Evolutionary conservation across 2,888 invertebrate species (phyloP).

Genomic region (Andrena bicolor): DNA sequence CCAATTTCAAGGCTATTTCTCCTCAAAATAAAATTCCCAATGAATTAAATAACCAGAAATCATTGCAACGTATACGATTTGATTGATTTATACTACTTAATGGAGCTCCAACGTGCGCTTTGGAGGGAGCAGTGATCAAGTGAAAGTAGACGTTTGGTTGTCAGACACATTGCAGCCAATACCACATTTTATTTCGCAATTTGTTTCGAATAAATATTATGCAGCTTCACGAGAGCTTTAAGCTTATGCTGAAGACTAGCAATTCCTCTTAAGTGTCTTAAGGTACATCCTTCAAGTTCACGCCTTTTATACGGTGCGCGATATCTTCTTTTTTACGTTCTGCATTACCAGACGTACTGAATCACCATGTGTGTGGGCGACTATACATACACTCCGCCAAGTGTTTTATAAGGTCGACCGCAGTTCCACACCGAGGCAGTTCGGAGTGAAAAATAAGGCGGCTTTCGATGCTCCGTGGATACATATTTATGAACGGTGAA

Average conservation of each 20-base stretch:
- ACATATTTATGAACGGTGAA: constrained; percentile 22
- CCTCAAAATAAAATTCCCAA: not conserved
- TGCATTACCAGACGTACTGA: not conserved
- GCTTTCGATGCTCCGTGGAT: not conserved
- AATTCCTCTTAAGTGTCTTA: no score
- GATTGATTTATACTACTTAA: not conserved
- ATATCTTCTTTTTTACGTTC: not conserved
- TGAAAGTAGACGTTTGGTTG: constrained; percentile 11
- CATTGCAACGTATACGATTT: not conserved
- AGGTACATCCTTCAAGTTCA: no score
- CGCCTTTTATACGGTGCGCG: not conserved
- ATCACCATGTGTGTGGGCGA: not conserved
- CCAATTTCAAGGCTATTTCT: no score
- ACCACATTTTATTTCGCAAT: not conserved
- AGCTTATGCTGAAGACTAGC: no score
- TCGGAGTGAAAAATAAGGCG: constrained; percentile 19
- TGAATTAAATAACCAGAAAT: not conserved
- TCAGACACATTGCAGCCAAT: constrained; percentile 24
- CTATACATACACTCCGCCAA: constrained; percentile 11
- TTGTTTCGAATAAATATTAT: not conserved
- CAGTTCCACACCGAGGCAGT: constrained; percentile 6
- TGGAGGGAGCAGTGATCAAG: not conserved
- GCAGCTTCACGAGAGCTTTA: no score
- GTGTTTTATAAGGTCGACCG: constrained; percentile 20
- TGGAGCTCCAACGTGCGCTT: not conserved